Conservation (phyloP, 1,140 invertebrate species). For the Eubasilissa regina region DNA sequence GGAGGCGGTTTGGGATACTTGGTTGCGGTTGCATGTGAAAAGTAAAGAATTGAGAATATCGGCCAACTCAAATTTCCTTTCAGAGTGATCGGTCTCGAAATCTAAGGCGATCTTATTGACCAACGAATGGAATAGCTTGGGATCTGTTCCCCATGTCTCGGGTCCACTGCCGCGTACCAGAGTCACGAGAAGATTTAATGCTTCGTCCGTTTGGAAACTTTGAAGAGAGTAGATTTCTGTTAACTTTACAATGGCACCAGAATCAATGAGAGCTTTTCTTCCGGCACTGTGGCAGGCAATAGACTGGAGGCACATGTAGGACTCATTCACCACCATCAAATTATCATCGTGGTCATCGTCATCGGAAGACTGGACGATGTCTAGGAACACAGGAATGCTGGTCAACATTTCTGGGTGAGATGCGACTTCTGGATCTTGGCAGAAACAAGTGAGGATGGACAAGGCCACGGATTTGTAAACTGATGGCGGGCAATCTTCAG, state of each 20-base stretch:
- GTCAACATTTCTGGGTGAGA: conserved; percentile 86
- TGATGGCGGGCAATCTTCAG: conserved; percentile 86
- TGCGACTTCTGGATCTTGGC: conserved; percentile 83
- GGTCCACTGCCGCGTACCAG: conserved; percentile 80
- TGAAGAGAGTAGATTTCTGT: conserved; percentile 88
- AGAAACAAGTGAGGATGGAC: conserved; percentile 88
- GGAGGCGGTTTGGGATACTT: conserved; percentile 74
- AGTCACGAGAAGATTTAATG: conserved; percentile 83
- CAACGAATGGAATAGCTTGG: conserved; percentile 85
- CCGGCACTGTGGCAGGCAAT: conserved; percentile 83
- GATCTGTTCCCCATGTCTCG: conserved; percentile 81
- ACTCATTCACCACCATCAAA: conserved; percentile 90
- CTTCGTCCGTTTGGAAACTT: conserved; percentile 90
- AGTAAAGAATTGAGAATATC: conserved; percentile 82
- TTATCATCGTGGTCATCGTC: conserved; percentile 88
- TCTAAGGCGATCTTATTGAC: conserved; percentile 88
- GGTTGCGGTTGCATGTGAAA: conserved; percentile 79
- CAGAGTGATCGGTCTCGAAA: conserved; percentile 89
- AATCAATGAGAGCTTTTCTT: conserved; percentile 82
- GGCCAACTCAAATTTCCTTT: conserved; percentile 90
- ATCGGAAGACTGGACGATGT: conserved; percentile 86
- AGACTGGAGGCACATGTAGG: conserved; percentile 86
- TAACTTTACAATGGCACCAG: conserved; percentile 85
- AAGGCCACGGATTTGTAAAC: conserved; percentile 93
- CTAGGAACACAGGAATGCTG: conserved; percentile 85